phyloP scores from a whole-genome alignment of 2,113 vertebrate species.

The Furnarius figulus region DNA sequence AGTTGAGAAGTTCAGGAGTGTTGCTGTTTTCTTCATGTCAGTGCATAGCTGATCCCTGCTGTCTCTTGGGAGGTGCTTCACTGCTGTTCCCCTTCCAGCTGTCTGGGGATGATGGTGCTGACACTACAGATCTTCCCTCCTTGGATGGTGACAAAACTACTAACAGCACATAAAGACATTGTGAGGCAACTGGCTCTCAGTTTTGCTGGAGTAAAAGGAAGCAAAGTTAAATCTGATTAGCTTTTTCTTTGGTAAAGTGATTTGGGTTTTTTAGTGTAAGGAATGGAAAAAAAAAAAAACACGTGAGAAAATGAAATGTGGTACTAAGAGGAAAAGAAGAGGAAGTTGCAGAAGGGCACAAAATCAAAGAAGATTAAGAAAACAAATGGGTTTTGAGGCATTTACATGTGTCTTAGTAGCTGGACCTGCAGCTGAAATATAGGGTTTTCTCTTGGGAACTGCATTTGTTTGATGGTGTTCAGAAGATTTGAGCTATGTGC shows the following conservation, averaged over 20 bases:
- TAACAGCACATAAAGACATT: neutral
- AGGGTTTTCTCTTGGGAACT: neutral
- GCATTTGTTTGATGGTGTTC: neutral
- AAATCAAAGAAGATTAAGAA: neutral
- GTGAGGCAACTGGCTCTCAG: neutral
- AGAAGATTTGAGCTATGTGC: neutral
- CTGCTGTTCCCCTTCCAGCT: neutral
- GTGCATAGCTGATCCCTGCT: rapidly evolving
- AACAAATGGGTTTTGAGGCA: neutral
- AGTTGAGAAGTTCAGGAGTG: neutral
- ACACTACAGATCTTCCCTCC: neutral
- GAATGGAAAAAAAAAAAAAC: neutral
- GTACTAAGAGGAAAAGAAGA: neutral
- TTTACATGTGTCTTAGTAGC: neutral
- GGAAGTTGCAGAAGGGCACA: neutral
- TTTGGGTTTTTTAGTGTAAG: neutral
- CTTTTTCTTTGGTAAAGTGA: neutral
- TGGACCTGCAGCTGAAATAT: neutral
- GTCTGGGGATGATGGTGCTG: neutral
- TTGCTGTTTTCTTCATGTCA: rapidly evolving
- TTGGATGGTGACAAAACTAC: neutral
- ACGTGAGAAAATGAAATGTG: neutral
- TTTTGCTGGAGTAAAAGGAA: neutral
- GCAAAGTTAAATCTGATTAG: neutral
- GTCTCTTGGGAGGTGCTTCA: neutral